Evolutionary conservation across 2,113 vertebrate species (phyloP).

Genomic region (Syrmaticus mikado): DNA sequence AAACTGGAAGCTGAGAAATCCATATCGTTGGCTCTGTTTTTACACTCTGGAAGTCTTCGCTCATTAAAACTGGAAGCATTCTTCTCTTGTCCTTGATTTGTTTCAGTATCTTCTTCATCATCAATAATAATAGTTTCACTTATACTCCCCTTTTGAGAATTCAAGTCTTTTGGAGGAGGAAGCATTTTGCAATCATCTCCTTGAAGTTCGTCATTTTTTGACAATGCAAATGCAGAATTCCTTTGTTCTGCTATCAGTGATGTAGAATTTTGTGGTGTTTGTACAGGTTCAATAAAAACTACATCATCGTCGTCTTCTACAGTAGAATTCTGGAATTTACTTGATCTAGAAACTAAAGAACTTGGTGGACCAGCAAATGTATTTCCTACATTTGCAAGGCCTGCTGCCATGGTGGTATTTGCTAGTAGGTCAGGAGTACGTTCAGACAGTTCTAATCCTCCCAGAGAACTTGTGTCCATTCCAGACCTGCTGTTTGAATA

Average conservation of each 20-base stretch:
- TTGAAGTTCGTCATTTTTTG: conserved; percentile 80
- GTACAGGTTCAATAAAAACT: conserved; percentile 89
- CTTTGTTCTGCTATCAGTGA: conserved; percentile 76
- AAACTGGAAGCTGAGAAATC: conserved; percentile 84
- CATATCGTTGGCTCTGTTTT: conserved; percentile 80
- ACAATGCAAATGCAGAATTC: conserved; percentile 70
- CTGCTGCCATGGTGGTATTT: conserved; percentile 86
- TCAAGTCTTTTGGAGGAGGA: conserved; percentile 79
- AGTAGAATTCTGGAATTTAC: conserved; percentile 78
- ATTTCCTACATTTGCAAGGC: conserved; percentile 85
- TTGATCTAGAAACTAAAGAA: conserved; percentile 80
- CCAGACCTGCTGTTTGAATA: conserved; percentile 74
- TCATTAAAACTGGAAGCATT: conserved; percentile 80
- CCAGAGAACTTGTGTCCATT: conserved; percentile 86
- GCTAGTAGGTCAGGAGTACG: conserved; percentile 74
- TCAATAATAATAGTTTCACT: conserved; percentile 98
- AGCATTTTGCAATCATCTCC: conserved; percentile 81
- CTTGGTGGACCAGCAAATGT: conserved; percentile 80
- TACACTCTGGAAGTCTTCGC: conserved; percentile 79
- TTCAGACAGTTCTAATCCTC: conserved; percentile 82
- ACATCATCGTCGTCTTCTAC: conserved; percentile 91
- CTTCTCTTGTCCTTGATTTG: conserved; percentile 84
- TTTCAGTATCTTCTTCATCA: conserved; percentile 92
- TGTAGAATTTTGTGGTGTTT: conserved; percentile 73
- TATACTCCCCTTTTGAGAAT: conserved; percentile 82